Evolutionary conservation across 2,797 vertebrate species (phyloP).

Genomic region (Neosilurus mollespiculum): DNA sequence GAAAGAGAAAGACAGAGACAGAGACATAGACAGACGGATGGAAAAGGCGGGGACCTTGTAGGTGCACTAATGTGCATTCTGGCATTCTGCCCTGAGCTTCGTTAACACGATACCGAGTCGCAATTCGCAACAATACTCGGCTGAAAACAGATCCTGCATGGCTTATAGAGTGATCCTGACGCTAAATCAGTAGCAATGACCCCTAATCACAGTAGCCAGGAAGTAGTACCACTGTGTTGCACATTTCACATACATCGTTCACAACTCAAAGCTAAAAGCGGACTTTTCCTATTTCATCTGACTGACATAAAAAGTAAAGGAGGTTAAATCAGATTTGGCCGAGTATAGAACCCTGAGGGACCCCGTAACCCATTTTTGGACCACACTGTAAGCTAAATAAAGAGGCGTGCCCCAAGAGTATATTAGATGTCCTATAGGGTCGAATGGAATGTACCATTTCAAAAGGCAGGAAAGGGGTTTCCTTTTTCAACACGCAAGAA

Average conservation of each 20-base stretch:
- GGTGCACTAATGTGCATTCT: constrained; percentile 75
- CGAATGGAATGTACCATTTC: constrained; percentile 36
- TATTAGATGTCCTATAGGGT: constrained; percentile 51
- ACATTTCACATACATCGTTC: not conserved
- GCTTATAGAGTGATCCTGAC: constrained; percentile 40
- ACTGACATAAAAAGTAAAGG: constrained; percentile 22
- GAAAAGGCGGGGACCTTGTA: constrained; percentile 43
- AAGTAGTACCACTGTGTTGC: not conserved
- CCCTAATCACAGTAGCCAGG: constrained; percentile 32
- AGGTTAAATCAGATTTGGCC: constrained; percentile 39
- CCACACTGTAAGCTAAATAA: constrained; percentile 43
- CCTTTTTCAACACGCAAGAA: constrained; percentile 42
- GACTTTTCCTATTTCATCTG: not conserved
- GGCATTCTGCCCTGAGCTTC: constrained; percentile 73
- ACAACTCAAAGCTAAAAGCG: constrained; percentile 4
- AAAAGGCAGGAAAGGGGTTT: constrained; percentile 46
- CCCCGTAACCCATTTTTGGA: constrained; percentile 45
- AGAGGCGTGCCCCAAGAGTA: constrained; percentile 47
- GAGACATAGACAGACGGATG: constrained; percentile 7
- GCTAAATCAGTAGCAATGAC: constrained; percentile 57
- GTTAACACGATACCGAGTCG: constrained; percentile 73
- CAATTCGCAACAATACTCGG: constrained; percentile 44
- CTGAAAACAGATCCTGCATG: constrained; percentile 57
- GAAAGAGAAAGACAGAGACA: constrained; percentile 10
- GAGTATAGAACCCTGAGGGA: constrained; percentile 31